Evolutionary conservation across 2,797 vertebrate species (phyloP).

Genomic region (Platyrinchus mystaceus): DNA sequence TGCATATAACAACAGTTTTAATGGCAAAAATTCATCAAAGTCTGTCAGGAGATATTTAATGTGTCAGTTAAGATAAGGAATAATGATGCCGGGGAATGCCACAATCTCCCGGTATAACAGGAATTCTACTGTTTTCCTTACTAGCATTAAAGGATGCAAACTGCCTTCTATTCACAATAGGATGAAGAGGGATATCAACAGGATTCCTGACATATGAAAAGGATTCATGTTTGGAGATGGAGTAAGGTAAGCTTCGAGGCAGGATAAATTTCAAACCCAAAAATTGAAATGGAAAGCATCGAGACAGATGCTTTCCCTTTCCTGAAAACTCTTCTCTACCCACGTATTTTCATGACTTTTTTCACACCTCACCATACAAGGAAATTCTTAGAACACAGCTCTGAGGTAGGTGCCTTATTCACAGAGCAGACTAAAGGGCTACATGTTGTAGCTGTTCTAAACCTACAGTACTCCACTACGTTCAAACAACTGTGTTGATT

Average conservation of each 20-base stretch:
- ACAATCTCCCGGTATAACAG: constrained; percentile 19
- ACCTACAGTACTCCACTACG: neutral
- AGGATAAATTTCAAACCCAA: neutral
- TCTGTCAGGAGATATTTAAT: constrained; percentile 66
- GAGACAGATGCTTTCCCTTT: neutral
- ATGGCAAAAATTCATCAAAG: constrained; percentile 62
- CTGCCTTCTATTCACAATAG: neutral
- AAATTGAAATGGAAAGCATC: neutral
- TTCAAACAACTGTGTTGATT: neutral
- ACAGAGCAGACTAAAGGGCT: neutral
- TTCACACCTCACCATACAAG: neutral
- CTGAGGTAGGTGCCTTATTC: neutral
- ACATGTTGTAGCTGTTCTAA: neutral
- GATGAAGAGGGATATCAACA: neutral
- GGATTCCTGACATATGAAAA: neutral
- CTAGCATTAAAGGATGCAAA: constrained; percentile 15
- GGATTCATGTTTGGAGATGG: neutral
- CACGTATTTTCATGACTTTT: neutral
- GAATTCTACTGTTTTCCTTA: constrained; percentile 53
- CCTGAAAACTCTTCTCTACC: neutral
- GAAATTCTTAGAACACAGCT: neutral
- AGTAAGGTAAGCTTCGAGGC: neutral
- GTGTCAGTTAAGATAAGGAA: constrained; percentile 58
- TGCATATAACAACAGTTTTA: constrained; percentile 63
- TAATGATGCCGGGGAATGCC: constrained; percentile 28